Base-by-base conservation (phyloP, 2,888 invertebrate species). In the Eulithis prunata region DNA sequence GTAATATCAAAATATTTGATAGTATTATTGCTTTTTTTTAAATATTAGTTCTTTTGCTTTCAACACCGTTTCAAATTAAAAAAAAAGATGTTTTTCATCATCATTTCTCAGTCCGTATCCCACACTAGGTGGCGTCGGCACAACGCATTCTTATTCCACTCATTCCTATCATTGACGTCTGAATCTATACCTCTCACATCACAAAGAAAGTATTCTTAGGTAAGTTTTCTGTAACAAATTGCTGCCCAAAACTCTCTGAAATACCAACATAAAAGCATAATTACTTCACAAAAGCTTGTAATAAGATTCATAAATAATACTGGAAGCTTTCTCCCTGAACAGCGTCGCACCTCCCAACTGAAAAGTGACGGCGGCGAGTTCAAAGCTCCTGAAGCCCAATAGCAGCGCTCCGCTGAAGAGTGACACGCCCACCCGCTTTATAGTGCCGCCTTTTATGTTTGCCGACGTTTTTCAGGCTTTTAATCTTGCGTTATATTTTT, bases 371-470 rank as follows among this genome's bases (percentile, higher is more conserved):
- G 75, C 80, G 83, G 81, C 75, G 74, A 81, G 71, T 77, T 85
- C 77, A 86, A 84, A 86, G 74, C 78, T 65, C 38, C 71, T 57
- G 65, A 45, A 82, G 78, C 63, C 91, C 90, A 90, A 91, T 91
- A 66, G 75, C 71, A 74, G 77, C 69, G 73, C 83, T 69, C 70
- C 89, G 81, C 91, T 92, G 87, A 88, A 90, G 84, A 91, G 91
- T 75, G 87, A 77, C 87, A 91, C 92, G 91, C 91, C 92, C 85
- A 91, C 86, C 87, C 92, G 86, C 92, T 93, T 70, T 87, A 84
- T 76, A 91, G 91, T 82, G 88, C 89, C 81, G 80, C 83, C 82
- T 81, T 85, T 80, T 74, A 82, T 79, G 70, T 80, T 70, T 59
- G 74, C 77, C 78, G 76, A 78, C 75, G 71, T 75, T 54, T 73